Evolutionary conservation across 2,797 vertebrate genomes (phyloP).

Genomic region (Acipenser ruthenus): DNA sequence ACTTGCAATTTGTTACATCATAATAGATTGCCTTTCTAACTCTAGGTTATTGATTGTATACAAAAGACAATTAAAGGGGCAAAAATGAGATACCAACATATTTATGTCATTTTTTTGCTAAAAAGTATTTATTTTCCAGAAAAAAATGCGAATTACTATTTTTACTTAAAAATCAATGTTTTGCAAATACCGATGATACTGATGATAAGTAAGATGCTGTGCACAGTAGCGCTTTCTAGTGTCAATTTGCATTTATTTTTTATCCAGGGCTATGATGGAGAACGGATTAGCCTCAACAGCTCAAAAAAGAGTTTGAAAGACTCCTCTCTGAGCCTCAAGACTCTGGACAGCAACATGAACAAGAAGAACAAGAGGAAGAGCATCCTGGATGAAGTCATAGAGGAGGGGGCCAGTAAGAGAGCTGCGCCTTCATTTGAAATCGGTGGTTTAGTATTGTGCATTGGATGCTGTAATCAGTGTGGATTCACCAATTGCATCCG

Average conservation of each 20-base stretch:
- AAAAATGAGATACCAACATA: slow-evolving; percentile 22
- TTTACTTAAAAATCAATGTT: too few species aligned
- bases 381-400: slow-evolving; percentile 50
- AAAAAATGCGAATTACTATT: too few species aligned
- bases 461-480: neutral
- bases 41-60: too few species aligned
- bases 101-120: slow-evolving; percentile 18
- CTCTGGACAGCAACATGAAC: slow-evolving; percentile 69
- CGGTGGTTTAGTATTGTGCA: neutral
- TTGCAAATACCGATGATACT: neutral
- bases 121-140: too few species aligned
- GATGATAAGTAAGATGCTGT: slow-evolving; percentile 5
- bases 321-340: slow-evolving; percentile 59
- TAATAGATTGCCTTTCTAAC: too few species aligned
- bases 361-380: slow-evolving; percentile 64
- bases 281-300: slow-evolving; percentile 61
- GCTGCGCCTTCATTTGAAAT: neutral
- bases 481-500: neutral
- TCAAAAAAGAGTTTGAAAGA: slow-evolving; percentile 57
- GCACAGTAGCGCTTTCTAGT: slow-evolving; percentile 13
- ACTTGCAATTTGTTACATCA: too few species aligned
- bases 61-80: too few species aligned
- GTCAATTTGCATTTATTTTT: slow-evolving; percentile 7
- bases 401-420: slow-evolving; percentile 70
- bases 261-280: slow-evolving; percentile 69